Evolutionary conservation across 2,888 invertebrate genomes (phyloP).

Genomic region (Pachliopta kotzebuea): DNA sequence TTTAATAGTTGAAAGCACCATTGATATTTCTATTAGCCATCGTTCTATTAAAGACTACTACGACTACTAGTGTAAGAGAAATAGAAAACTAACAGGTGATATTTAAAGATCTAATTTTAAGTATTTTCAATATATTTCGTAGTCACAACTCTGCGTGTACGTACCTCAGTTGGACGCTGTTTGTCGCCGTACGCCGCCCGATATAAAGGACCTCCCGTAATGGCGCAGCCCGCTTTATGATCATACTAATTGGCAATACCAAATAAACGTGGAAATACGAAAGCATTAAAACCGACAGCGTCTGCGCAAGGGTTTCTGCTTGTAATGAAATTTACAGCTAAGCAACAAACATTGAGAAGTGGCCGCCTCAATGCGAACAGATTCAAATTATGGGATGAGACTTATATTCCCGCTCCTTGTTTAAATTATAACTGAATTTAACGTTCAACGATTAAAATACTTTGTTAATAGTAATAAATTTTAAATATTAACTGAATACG

Average conservation of each 20-base stretch:
- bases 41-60: too few relatives aligned
- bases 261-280: slow-evolving; percentile 63
- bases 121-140: not conserved
- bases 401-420: too few relatives aligned
- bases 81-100: too few relatives aligned
- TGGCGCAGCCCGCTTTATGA: slow-evolving; percentile 55
- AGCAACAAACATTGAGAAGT: slow-evolving; percentile 21
- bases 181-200: slow-evolving; percentile 32
- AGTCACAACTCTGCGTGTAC: not conserved
- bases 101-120: too few relatives aligned
- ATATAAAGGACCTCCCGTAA: slow-evolving; percentile 57
- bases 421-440: too few relatives aligned
- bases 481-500: too few relatives aligned
- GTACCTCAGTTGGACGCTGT: slow-evolving; percentile 28
- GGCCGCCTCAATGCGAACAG: slow-evolving; percentile 35
- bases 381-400: too few relatives aligned
- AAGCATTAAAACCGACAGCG: slow-evolving; percentile 47
- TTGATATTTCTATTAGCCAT: too few relatives aligned
- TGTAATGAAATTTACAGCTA: slow-evolving; percentile 48
- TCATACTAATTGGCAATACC: slow-evolving; percentile 67
- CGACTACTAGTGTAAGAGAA: too few relatives aligned
- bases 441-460: too few relatives aligned
- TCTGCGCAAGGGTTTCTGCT: slow-evolving; percentile 34
- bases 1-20: too few relatives aligned
- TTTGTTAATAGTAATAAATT: too few relatives aligned